Evolutionary conservation across 1,140 invertebrate genomes (phyloP).

Genomic region (Brachionus paranguensis): DNA sequence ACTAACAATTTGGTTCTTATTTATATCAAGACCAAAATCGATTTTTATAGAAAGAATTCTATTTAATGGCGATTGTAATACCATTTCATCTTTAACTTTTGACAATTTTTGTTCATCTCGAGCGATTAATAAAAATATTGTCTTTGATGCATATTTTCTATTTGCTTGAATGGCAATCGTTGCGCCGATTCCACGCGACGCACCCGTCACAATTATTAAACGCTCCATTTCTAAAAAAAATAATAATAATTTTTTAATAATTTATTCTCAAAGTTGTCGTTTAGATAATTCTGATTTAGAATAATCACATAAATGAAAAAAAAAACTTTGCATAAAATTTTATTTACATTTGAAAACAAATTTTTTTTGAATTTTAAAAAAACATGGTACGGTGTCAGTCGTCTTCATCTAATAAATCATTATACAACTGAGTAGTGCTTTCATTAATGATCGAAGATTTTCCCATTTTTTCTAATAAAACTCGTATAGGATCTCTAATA

Average conservation of each 20-base stretch:
- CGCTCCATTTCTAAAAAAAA: neutral
- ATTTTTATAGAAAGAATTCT: neutral
- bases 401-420: constrained; percentile 30
- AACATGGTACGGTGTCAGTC: neutral
- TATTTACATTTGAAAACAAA: constrained; percentile 9
- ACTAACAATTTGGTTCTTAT: neutral
- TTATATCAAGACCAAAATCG: neutral
- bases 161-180: neutral
- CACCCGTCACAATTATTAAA: constrained; percentile 32
- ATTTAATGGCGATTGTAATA: neutral
- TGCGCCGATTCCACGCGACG: constrained; percentile 32
- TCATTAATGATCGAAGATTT: neutral
- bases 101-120: neutral
- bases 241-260: neutral
- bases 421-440: constrained; percentile 28
- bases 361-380: neutral
- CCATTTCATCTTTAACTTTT: neutral
- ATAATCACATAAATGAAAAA: neutral
- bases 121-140: constrained; percentile 16
- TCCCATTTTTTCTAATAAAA: constrained; percentile 27
- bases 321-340: constrained; percentile 5
- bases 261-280: neutral
- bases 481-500: constrained; percentile 67
- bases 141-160: neutral
- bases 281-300: neutral